Base-by-base conservation (phyloP, 2,888 invertebrate species). In the Meghimatium bilineatum region DNA sequence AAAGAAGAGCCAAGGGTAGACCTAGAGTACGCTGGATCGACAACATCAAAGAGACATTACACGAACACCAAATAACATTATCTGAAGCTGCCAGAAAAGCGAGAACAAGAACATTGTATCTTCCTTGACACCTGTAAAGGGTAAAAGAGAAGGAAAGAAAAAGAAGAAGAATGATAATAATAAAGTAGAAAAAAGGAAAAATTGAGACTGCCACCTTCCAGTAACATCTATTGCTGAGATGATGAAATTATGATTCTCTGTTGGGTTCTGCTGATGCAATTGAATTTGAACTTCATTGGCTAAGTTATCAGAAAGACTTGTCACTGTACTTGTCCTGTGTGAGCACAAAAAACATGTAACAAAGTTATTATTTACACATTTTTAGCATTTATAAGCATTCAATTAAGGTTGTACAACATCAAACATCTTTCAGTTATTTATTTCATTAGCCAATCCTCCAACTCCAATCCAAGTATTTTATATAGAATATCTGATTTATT, bases 181-280 rank as follows among this genome's bases (percentile, higher is more conserved):
- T 34, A 20, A 12, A 34, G 23, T 12, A 67, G 6, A 12, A 34
- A 34, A 36, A 32, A 67, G 67, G 20, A n/a, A n/a, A 2, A 38
- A 71, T 71, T 38, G 38, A 10, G 8, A 12, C n/a, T n/a, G 52
- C 49, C 23, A 85, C 85, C 66, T 76, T 78, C 85, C 85, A 29
- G 60, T 44, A 23, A 85, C 63, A 63, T 29, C 80, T 49, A 85
- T 76, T 0, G 32, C 63, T 60, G 82, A 60, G 32, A 85, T 77
- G 26, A 83, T n/a, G 23, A 60, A 80, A 56, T 69, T 75, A 12
- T 8, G 14, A 0, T 32, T 26, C 17, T 72, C 52, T 60, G 49
- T n/a, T 34, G 52, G 29, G 6, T 10, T 66, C 32, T n/a, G 56
- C 12, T 79, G 52, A 23, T 75, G 44, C 32, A 85, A 26, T 26